Evolutionary conservation across 2,888 invertebrate genomes (phyloP).

Genomic region (Perithous albicinctus): DNA sequence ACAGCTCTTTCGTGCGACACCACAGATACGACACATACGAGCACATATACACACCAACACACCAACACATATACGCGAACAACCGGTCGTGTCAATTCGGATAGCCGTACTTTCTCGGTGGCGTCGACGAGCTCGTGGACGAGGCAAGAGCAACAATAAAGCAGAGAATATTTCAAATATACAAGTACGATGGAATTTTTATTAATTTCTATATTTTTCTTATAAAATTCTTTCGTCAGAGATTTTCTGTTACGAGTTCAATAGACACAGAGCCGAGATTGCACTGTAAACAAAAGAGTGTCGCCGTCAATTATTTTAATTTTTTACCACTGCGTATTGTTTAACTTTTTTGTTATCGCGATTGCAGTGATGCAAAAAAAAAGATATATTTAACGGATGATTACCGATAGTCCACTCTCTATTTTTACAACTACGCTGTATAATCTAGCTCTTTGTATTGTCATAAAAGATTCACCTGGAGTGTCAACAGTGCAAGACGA

Average conservation of each 20-base stretch:
- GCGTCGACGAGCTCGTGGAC: not conserved
- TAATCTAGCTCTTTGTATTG: conserved; percentile 4
- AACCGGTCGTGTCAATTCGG: conserved; percentile 25
- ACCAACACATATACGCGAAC: not conserved
- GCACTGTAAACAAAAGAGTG: not conserved
- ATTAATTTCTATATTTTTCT: not conserved
- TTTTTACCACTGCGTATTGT: not conserved
- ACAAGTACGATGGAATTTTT: too few species aligned
- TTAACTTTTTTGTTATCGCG: conserved; percentile 5
- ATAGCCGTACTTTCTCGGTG: conserved; percentile 20
- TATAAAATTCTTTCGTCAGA: not conserved
- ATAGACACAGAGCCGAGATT: not conserved
- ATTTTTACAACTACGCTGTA: not conserved
- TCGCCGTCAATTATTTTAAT: not conserved
- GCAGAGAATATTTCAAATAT: too few species aligned
- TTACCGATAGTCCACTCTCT: not conserved
- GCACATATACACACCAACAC: not conserved
- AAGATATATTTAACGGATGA: conserved; percentile 8
- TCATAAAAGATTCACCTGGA: conserved; percentile 40
- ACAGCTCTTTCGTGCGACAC: not conserved
- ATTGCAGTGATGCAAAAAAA: not conserved
- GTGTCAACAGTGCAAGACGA: conserved; percentile 19
- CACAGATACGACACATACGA: not conserved
- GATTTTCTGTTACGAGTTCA: too few species aligned
- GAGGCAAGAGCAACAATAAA: not conserved